Evolutionary conservation across 2,113 vertebrate species (phyloP).

Genomic region (Axis porcinus): DNA sequence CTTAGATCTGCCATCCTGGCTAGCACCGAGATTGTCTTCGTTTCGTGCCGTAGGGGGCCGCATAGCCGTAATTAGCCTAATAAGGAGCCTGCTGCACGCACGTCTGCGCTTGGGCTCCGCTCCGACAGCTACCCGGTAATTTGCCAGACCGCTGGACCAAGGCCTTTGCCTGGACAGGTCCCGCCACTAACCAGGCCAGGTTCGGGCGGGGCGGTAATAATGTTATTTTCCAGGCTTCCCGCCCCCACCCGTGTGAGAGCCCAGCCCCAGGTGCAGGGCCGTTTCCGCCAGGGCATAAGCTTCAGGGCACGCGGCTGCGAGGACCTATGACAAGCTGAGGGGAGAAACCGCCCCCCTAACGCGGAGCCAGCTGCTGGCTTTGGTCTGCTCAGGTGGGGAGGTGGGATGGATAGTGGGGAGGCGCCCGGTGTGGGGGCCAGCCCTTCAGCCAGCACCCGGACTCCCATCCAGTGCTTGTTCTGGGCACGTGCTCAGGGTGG

Average conservation of each 20-base stretch:
- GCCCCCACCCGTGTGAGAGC: neutral
- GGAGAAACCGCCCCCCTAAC: neutral
- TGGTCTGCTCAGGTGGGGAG: rapidly evolving
- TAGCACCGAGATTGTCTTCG: neutral
- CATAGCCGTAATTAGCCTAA: conserved; percentile 38
- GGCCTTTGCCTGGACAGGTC: conserved; percentile 45
- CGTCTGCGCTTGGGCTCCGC: neutral
- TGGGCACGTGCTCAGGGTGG: neutral
- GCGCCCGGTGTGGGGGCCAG: rapidly evolving
- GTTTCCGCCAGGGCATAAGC: too few species aligned
- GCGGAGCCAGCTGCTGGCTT: neutral
- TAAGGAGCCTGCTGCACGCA: neutral
- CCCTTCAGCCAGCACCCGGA: neutral
- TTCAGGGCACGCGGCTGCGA: conserved; percentile 28
- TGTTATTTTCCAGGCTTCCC: neutral
- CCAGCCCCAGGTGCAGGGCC: neutral
- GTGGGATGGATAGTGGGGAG: rapidly evolving
- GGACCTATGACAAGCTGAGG: neutral
- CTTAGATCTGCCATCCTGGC: neutral
- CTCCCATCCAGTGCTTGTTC: neutral
- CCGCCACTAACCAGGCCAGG: neutral
- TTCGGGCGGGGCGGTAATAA: neutral
- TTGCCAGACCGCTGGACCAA: neutral
- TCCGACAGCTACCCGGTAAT: neutral
- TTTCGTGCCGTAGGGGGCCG: neutral